A percentile compares a stretch with the other conserved stretches of the same genome.
Evolutionary conservation across 2,888 invertebrate species (phyloP).

Genomic region (Bibio marci): DNA sequence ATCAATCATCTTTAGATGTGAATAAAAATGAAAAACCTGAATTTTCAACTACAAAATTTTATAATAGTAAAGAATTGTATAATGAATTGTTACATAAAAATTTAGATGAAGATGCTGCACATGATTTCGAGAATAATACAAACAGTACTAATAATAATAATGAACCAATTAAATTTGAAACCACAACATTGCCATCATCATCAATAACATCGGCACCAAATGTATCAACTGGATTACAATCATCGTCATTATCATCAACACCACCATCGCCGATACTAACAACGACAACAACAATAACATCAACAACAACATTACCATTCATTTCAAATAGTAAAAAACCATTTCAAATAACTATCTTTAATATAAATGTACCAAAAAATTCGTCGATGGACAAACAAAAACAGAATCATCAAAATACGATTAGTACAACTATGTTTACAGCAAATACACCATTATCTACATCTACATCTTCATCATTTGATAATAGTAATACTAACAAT

Average conservation of each 20-base stretch:
- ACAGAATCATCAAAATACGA: too few relatives aligned
- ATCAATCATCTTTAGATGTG: neutral
- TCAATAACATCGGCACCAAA: neutral
- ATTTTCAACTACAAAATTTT: slow-evolving; percentile 24
- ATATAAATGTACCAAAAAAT: too few relatives aligned
- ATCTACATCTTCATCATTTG: too few relatives aligned
- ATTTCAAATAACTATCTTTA: too few relatives aligned
- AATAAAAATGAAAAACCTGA: slow-evolving; percentile 1
- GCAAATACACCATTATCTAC: too few relatives aligned
- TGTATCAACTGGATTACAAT: neutral
- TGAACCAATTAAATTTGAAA: neutral
- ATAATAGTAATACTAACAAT: too few relatives aligned
- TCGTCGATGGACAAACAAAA: too few relatives aligned
- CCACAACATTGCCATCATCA: neutral
- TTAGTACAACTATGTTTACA: too few relatives aligned
- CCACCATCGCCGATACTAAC: neutral
- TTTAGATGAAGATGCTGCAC: neutral
- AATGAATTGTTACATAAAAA: slow-evolving; percentile 18
- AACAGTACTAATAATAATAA: neutral
- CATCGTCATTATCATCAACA: neutral
- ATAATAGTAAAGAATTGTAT: slow-evolving; percentile 28
- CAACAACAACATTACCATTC: too few relatives aligned
- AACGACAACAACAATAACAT: too few relatives aligned
- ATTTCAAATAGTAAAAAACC: too few relatives aligned
- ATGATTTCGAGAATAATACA: neutral